Evolutionary conservation across 2,113 vertebrate genomes (phyloP), one percentile per base, ranked within the genome.

Genomic region (Bambusicola thoracicus): DNA sequence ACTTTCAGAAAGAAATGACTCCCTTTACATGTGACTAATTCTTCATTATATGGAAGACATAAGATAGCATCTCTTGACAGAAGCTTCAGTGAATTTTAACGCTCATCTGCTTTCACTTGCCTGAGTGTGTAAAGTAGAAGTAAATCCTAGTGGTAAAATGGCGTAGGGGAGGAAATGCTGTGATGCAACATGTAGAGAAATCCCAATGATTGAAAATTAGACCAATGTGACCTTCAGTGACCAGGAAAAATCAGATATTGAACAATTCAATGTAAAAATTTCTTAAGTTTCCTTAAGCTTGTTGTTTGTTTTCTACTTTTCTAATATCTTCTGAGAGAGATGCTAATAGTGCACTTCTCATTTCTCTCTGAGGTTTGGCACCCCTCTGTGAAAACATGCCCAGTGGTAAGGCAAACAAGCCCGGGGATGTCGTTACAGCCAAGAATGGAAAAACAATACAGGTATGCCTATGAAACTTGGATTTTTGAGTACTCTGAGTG

Each of bases 371-470:
- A 98, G 99, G 98, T 97, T 95, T 99, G 96, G 98, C 99, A 56
- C 99, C 99, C 2, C 98, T 99, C 51, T 99, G 99, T 98, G 99
- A 99, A 98, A 99, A 99, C 95, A 98, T 99, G 99, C 99, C 99
- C 48, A 99, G 98, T 43, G 99, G 99, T 49, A 99, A 98, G 78
- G 99, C 99, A 74, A 99, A 97, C 89, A 99, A 99, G 92, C 99
- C 99, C 15, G 99, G 99, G 9, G 99, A 99, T 55, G 99, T 99
- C 4, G 98, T 99, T 15, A 98, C 43, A 88, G 99, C 99, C 72
- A 99, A 95, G 97, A 99, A 99, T 61, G 99, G 99, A 59, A 99
- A 99, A 98, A 99, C 99, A n/a, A 99, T 99, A 83, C 99, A 99
- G 99, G 99, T 99, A 86, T 38, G 63, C n/a, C 8, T 59, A 21